phyloP scores from a whole-genome alignment of 2,888 invertebrate species.

The Homarus gammarus region DNA sequence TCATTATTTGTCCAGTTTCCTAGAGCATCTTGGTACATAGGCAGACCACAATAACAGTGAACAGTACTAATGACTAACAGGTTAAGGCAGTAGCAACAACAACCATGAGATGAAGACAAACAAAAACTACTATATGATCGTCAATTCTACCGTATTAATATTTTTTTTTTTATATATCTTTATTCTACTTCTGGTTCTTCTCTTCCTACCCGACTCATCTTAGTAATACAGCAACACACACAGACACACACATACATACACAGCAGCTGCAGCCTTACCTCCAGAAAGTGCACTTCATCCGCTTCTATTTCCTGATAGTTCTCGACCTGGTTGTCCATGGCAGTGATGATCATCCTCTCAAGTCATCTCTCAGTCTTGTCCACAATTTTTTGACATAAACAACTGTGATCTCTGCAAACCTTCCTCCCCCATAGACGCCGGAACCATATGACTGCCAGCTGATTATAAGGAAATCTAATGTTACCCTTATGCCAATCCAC shows the following conservation, averaged over 20 bases:
- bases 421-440: background rate
- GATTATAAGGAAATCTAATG: background rate
- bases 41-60: no score
- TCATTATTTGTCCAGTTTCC: no score
- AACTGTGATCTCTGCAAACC: slow-evolving; percentile 27
- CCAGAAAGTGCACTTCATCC: slow-evolving; percentile 52
- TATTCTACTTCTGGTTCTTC: no score
- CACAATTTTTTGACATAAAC: slow-evolving; percentile 48
- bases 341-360: slow-evolving; percentile 54
- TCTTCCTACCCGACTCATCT: no score
- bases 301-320: slow-evolving; percentile 60
- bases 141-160: no score
- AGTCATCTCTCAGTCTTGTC: slow-evolving; percentile 34
- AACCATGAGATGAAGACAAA: no score
- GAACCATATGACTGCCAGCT: slow-evolving; percentile 10
- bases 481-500: background rate
- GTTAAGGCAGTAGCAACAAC: no score
- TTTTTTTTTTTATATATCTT: no score
- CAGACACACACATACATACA: background rate
- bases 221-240: background rate
- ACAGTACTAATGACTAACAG: no score
- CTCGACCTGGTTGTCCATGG: slow-evolving; percentile 58
- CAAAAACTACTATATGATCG: no score
- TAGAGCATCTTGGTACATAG: no score
- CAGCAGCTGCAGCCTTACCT: slow-evolving; percentile 23